Evolutionary conservation across 2,797 vertebrate genomes (phyloP), one percentile per base, ranked within the genome.

Genomic region (Psittacula derbiana): DNA sequence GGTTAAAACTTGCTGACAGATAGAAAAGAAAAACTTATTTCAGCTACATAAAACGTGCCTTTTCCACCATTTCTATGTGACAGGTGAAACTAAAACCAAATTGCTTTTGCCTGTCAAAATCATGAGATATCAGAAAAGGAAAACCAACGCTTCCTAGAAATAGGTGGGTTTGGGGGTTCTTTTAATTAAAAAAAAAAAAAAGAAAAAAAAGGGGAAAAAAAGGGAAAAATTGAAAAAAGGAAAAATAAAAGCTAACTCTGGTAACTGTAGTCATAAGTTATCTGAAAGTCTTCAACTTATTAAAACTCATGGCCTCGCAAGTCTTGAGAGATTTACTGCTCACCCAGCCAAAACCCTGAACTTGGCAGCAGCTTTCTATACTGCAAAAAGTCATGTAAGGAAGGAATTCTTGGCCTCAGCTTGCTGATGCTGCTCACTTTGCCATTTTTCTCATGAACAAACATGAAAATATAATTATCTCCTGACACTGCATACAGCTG

Each of bases 261-360:
- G 38, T 67, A 79, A 80, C 73, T 76, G 40, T 12, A 89, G 62
- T 58, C 5, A 4, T 38, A 78, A 71, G 33, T 89, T 94, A 88
- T 85, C 66, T 83, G 11, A 40, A 83, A 91, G 15, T 86, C 25
- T 46, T 80, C 10, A 69, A 57, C 31, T 62, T 76, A 33, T 40
- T 76, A 94, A 86, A 94, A 65, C 81, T 96, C 52, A 66, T 16
- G 20, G 52, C 49, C 66, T 94, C 80, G 38, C 40, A 93, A 92
- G 60, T 84, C 50, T 80, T 58, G 24, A 74, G 38, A 74, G 43
- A 61, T 21, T 82, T 18, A 79, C 70, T 75, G 78, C 31, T 66
- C 24, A 69, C 44, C 20, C 67, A 84, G 88, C 38, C 84, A 91
- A 83, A 92, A 49, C 44, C 49, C 40, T 85, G 30, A 93, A 57